Evolutionary conservation across 2,797 vertebrate genomes (phyloP).

Genomic region (Sciaenops ocellatus): DNA sequence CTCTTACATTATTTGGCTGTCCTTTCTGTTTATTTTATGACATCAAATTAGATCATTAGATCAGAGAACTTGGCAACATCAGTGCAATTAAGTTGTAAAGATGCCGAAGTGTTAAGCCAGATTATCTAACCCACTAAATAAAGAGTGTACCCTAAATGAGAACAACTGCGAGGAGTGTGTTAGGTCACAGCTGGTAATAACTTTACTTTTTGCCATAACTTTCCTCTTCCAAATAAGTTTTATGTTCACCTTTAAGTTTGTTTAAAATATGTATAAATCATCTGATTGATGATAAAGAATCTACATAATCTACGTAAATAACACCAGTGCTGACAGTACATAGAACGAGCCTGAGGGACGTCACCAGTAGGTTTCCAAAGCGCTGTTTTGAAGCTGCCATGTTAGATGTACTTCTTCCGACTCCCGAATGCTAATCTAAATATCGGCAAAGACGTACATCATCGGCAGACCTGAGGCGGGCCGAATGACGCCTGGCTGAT

Average conservation of each 20-base stretch:
- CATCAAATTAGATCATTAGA: neutral
- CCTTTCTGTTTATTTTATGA: neutral
- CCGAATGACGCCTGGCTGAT: too few relatives aligned
- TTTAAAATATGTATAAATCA: neutral
- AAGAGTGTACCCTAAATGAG: neutral
- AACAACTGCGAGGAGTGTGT: neutral
- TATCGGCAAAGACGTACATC: too few relatives aligned
- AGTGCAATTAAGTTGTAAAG: neutral
- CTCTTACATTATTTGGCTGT: neutral
- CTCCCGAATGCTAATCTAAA: too few relatives aligned
- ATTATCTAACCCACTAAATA: neutral
- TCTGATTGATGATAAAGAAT: neutral
- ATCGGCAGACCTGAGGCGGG: too few relatives aligned
- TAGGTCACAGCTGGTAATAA: neutral
- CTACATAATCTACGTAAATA: neutral
- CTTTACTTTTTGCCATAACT: neutral
- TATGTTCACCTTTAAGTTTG: neutral
- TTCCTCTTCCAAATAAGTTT: neutral
- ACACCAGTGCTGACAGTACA: neutral
- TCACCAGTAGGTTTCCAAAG: too few relatives aligned
- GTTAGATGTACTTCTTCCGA: too few relatives aligned
- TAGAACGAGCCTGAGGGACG: too few relatives aligned
- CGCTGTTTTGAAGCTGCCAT: too few relatives aligned
- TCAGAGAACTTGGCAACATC: slow-evolving; percentile 1
- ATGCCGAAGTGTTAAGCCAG: neutral